phyloP scores from a whole-genome alignment of 2,888 invertebrate genomes.

The Emmelina monodactyla region DNA sequence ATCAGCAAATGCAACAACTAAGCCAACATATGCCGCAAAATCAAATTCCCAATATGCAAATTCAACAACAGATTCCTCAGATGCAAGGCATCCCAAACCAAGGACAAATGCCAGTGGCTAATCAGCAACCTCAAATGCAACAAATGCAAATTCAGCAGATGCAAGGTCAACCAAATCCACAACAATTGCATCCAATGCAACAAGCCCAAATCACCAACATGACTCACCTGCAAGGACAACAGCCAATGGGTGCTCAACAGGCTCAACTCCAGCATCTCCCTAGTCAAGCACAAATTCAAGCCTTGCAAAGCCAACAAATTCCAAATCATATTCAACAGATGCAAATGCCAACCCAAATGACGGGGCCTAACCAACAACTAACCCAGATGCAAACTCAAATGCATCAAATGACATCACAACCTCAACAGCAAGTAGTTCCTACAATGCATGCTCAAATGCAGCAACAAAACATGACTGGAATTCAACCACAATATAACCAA shows the following conservation, averaged over 20 bases:
- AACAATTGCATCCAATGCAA: constrained; percentile 58
- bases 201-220: constrained; percentile 58
- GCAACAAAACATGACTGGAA: constrained; percentile 51
- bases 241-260: constrained; percentile 49
- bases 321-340: constrained; percentile 64
- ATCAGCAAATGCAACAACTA: constrained; percentile 63
- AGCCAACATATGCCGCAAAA: constrained; percentile 54
- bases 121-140: constrained; percentile 58
- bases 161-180: constrained; percentile 51
- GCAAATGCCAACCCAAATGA: constrained; percentile 53
- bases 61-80: constrained; percentile 60
- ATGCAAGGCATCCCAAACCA: constrained; percentile 58
- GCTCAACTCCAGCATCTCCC: constrained; percentile 59
- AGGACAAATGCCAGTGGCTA: constrained; percentile 54
- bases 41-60: constrained; percentile 56
- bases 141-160: constrained; percentile 63
- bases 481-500: constrained; percentile 63
- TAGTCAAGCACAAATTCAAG: constrained; percentile 60
- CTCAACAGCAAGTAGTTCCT: constrained; percentile 55
- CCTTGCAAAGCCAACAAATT: constrained; percentile 62
- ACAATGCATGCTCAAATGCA: constrained; percentile 62
- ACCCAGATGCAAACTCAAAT: constrained; percentile 61
- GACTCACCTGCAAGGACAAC: constrained; percentile 55
- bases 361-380: constrained; percentile 53
- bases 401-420: constrained; percentile 58